Percentiles rank a stretch among this genome's conserved stretches.
Conservation (phyloP, 2,797 vertebrate species). For the Gymnoscopelus braueri region DNA sequence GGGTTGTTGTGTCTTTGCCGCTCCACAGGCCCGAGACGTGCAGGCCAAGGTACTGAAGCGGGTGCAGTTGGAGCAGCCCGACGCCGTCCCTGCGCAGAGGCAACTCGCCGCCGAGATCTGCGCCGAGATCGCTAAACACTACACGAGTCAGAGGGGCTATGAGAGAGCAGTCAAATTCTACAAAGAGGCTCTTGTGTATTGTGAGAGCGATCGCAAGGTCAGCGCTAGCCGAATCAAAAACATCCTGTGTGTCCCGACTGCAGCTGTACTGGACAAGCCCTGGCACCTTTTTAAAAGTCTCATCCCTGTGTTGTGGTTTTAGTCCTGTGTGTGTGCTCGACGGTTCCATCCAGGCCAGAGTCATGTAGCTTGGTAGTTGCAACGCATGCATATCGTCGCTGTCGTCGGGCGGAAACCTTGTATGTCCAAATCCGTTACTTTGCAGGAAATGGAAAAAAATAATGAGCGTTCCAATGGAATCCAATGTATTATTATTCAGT, state of each 20-base stretch:
- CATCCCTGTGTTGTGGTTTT: conserved; percentile 27
- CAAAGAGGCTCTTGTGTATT: conserved; percentile 98
- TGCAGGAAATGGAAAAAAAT: too few species aligned
- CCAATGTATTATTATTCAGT: too few species aligned
- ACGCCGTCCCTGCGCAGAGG: conserved; percentile 90
- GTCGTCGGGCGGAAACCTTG: too few species aligned
- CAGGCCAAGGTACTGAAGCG: conserved; percentile 94
- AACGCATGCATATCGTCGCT: too few species aligned
- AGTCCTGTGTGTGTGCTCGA: conserved; percentile 27
- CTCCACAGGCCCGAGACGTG: conserved; percentile 88
- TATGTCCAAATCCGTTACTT: too few species aligned
- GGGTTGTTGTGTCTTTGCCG: too few species aligned
- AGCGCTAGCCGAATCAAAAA: conserved; percentile 78
- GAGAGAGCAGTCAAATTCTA: conserved; percentile 98
- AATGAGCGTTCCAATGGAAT: too few species aligned
- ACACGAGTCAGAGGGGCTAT: conserved; percentile 90
- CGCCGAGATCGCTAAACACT: conserved; percentile 95
- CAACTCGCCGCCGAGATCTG: conserved; percentile 95
- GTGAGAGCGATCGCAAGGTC: conserved; percentile 97
- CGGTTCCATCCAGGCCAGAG: conserved; percentile 17
- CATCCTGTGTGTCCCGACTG: conserved; percentile 73
- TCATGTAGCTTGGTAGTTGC: too few species aligned
- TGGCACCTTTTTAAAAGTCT: conserved; percentile 44
- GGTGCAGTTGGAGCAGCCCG: conserved; percentile 92
- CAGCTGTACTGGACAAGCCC: conserved; percentile 76